Evolutionary conservation across 2,888 invertebrate genomes (phyloP), one percentile per base, ranked within the genome.

Genomic region (Azorinus chamasolen): DNA sequence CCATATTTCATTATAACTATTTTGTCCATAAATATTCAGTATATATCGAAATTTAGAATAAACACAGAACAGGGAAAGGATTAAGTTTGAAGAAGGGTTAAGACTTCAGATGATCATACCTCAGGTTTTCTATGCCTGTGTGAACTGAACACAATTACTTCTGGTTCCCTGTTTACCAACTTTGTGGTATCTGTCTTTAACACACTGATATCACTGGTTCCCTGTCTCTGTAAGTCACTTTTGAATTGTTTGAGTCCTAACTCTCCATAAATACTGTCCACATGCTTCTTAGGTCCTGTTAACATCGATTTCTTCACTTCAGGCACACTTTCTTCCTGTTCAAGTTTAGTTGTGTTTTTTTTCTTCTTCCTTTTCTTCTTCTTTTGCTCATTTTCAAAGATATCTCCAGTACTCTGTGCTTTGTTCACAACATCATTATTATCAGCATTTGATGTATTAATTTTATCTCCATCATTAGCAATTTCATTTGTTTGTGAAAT

Each of bases 101-200:
- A n/a, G n/a, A n/a, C n/a, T n/a, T n/a, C n/a, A n/a, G n/a, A n/a
- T 37, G 8, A 54, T 20, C 39, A 25, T 59, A 41, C 68, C 72
- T 79, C 54, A 59, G 58, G 61, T 27, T 58, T 61, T 64, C 68
- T 79, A 32, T 81, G 79, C 10, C 76, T 80, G 14, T 82, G 83
- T 27, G 83, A 84, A 62, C 79, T 65, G 78, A 84, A 88, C 20
- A 88, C 85, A 24, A 88, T 74, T 18, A 88, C 81, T 66, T 87
- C 86, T 14, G 85, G 84, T 50, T 79, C 74, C 45, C 62, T 39
- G 45, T 50, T 65, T 25, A 39, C 27, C 14, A 14, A 22, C 41
- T 50, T 39, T 39, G 43, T 46, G 24, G 48, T 32, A 16, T 55
- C 22, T 39, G 27, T 24, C 25, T 66, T 24, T 16, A 24, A n/a